Conservation (phyloP, 2,888 invertebrate genomes). For the Adelphocoris suturalis region DNA sequence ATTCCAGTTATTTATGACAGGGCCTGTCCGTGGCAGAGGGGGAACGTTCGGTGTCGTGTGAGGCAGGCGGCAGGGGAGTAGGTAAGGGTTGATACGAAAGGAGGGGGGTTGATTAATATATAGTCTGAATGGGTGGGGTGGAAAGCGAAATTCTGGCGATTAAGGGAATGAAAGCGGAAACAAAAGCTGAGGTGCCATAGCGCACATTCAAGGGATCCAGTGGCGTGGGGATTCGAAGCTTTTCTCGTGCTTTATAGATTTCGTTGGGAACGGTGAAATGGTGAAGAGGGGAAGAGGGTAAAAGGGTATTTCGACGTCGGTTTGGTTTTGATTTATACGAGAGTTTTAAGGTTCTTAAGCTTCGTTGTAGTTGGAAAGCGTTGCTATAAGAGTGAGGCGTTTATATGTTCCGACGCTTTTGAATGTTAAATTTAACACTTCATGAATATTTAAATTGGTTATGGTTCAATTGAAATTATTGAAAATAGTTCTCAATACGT, state of each 20-base stretch:
- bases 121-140: not conserved
- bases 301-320: slow-evolving; percentile 1
- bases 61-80: not conserved
- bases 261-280: not conserved
- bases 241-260: not conserved
- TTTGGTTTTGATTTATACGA: slow-evolving; percentile 2
- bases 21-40: slow-evolving; percentile 38
- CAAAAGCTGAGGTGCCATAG: slow-evolving; percentile 30
- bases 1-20: slow-evolving; percentile 48
- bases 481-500: no score
- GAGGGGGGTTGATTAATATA: slow-evolving; percentile 37
- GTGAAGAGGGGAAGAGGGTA: not conserved
- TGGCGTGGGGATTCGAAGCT: not conserved
- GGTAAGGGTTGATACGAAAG: not conserved
- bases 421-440: no score
- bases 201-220: not conserved
- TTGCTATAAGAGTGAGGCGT: no score
- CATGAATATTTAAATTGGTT: no score
- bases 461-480: no score
- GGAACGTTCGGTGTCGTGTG: not conserved
- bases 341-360: not conserved
- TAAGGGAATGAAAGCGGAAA: slow-evolving; percentile 11
- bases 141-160: not conserved
- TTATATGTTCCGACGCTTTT: no score
- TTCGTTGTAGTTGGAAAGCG: no score